Evolutionary conservation across 2,797 vertebrate genomes (phyloP).

Genomic region (Liasis olivaceus): DNA sequence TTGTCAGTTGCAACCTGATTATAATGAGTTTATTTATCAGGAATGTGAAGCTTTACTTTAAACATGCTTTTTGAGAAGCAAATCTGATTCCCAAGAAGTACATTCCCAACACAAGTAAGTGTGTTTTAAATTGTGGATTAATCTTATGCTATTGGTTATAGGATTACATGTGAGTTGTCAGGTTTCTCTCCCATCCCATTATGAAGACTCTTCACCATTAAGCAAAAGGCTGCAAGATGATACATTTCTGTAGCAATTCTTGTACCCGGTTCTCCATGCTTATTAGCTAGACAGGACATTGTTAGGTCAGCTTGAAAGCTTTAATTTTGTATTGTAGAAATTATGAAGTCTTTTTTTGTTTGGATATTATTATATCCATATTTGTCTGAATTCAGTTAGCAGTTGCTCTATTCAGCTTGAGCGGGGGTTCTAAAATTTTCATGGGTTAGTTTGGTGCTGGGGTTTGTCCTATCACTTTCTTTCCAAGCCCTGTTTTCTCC

Average conservation of each 20-base stretch:
- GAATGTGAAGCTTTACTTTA: background rate
- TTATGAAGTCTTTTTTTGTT: background rate
- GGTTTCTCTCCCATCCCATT: background rate
- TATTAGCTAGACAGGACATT: background rate
- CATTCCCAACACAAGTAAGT: background rate
- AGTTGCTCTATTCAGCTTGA: background rate
- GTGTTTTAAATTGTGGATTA: slow-evolving; percentile 1
- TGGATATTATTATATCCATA: background rate
- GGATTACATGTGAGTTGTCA: background rate
- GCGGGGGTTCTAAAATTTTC: background rate
- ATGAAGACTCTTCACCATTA: background rate
- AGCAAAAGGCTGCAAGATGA: background rate
- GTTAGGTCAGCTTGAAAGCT: background rate
- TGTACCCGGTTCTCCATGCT: background rate
- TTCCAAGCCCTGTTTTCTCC: background rate
- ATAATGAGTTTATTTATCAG: background rate
- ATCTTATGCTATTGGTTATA: background rate
- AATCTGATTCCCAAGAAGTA: background rate
- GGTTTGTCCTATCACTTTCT: slow-evolving; percentile 20
- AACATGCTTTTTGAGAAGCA: background rate
- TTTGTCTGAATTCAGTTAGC: background rate
- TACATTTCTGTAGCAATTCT: background rate
- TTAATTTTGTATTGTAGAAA: background rate
- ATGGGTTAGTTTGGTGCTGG: background rate
- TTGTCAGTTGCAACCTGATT: background rate